Percentiles rank a stretch among this genome's conserved stretches.
Conservation (phyloP, 1,140 invertebrate species). For the Bicyclus anynana region DNA sequence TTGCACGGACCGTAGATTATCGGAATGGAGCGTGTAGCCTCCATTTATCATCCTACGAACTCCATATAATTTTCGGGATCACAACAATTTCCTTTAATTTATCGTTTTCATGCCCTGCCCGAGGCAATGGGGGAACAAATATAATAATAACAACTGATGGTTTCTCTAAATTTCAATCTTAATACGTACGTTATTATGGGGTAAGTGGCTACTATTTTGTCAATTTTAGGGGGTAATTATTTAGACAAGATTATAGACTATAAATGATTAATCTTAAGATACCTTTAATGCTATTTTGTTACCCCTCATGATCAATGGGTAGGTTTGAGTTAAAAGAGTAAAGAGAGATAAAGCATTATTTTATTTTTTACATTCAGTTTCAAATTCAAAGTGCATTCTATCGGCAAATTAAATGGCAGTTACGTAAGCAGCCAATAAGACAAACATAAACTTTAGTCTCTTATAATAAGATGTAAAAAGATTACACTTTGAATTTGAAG, state of each 20-base stretch:
- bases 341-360: too few species aligned
- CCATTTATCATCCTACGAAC: slow-evolving; percentile 40
- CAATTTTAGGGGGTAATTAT: not conserved
- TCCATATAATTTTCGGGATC: slow-evolving; percentile 46
- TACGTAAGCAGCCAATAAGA: too few species aligned
- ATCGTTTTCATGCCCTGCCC: slow-evolving; percentile 28
- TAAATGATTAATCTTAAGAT: too few species aligned
- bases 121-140: slow-evolving; percentile 25
- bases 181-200: slow-evolving; percentile 6
- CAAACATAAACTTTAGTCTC: too few species aligned
- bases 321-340: too few species aligned
- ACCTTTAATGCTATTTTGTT: too few species aligned
- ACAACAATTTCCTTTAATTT: slow-evolving; percentile 49
- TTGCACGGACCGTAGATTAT: slow-evolving; percentile 37
- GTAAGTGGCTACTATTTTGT: slow-evolving; percentile 8
- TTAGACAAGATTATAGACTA: not conserved
- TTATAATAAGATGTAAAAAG: too few species aligned
- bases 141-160: slow-evolving; percentile 13
- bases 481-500: too few species aligned
- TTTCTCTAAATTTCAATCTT: slow-evolving; percentile 9
- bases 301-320: too few species aligned
- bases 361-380: too few species aligned
- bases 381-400: too few species aligned
- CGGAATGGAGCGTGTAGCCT: slow-evolving; percentile 21
- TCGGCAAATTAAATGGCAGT: too few species aligned